Conservation (phyloP, 2,888 invertebrate species). For the Phyllotreta striolata region DNA sequence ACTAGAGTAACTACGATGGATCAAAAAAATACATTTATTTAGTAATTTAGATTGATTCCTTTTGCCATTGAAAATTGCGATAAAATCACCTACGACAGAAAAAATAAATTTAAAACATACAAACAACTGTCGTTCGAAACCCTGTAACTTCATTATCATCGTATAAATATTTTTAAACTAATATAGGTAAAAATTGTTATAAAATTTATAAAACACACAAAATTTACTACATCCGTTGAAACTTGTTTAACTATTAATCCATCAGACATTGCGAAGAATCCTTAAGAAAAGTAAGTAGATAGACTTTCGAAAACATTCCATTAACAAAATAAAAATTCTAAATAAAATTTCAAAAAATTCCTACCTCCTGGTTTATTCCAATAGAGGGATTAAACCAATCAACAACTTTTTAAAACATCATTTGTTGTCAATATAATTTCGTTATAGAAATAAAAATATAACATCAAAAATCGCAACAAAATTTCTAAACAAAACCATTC, state of each 20-base stretch:
- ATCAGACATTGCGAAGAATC: conserved; percentile 10
- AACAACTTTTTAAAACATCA: too few relatives aligned
- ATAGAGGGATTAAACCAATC: too few relatives aligned
- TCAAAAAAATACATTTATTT: background rate
- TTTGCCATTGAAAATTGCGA: background rate
- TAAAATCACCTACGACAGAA: conserved; percentile 26
- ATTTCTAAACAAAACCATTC: conserved; percentile 9
- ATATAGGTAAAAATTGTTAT: conserved; percentile 51
- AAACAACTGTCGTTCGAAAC: conserved; percentile 49
- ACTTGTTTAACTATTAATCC: conserved; percentile 42
- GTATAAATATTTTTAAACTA: conserved; percentile 48
- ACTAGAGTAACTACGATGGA: too few relatives aligned
- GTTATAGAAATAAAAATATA: conserved; percentile 5
- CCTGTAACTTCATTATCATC: conserved; percentile 50
- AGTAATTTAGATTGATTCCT: background rate
- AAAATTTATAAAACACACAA: conserved; percentile 55
- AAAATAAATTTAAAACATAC: conserved; percentile 36
- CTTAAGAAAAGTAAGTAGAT: conserved; percentile 10
- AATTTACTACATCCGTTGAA: conserved; percentile 49
- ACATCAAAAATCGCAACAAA: background rate
- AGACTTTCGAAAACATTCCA: background rate
- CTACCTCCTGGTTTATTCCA: too few relatives aligned
- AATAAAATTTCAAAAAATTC: conserved; percentile 8
- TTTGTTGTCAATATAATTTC: too few relatives aligned
- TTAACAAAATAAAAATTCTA: background rate